Evolutionary conservation across 1,140 invertebrate species (phyloP), one percentile per base, ranked within the genome.

Genomic region (Platyura marginata): DNA sequence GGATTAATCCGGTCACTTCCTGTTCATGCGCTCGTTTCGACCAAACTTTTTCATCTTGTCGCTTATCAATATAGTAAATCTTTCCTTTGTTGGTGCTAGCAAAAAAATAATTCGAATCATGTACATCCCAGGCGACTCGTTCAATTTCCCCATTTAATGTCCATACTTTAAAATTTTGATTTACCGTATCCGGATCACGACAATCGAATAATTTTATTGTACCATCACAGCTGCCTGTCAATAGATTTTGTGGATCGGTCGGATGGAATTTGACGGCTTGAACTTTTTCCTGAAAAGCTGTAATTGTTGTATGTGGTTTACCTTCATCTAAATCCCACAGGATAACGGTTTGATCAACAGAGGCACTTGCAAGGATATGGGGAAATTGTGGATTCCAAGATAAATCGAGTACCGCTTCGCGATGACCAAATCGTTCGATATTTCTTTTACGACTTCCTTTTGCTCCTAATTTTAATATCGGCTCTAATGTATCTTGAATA

Each of bases 271-370:
- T 63, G 2, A 96, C 52, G n/a, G 79, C 68, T 59, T 96, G 90
- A 1, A 85, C 77, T 59, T 91, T 87, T 52, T 91, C 82, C 38
- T 74, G 60, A 54, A 90, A 91, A 25, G 70, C 68, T 22, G 65
- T 69, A 9, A 95, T 66, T 45, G 74, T 81, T 0, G 77, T 80
- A 16, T 77, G 77, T 1, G 83, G 75, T 48, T 68, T 70, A 9
- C 75, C 74, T 48, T 74, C 73, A 49, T 88, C 78, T 51, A 98
- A 66, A 66, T 98, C 92, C 93, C 94, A 98, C 3, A 98, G 57
- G n/a, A 87, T 65, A 19, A 91, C 75, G 5, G 82, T 84, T 49
- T 74, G 67, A 63, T 97, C 93, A 0, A 84, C 92, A 6, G 89
- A 94, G 2, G 77, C 89, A 67, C 89, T 94, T 0, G 90, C 89